Evolutionary conservation across 2,797 vertebrate species (phyloP), one percentile per base, ranked within the genome.

Genomic region (Sebastes flavidus): DNA sequence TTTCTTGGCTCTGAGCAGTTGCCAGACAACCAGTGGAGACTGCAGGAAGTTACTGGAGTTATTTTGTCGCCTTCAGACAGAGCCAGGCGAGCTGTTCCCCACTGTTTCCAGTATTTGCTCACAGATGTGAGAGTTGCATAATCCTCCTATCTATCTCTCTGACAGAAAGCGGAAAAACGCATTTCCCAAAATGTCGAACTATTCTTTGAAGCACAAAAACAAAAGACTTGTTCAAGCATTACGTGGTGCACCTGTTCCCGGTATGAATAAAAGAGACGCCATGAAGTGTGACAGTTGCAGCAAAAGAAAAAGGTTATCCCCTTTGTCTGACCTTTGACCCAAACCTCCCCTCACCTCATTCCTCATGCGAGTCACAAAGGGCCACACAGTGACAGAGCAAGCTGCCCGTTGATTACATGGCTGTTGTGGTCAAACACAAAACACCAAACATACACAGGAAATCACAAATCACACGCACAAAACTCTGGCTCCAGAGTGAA

Each of bases 251-350:
- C 69, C 77, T 84, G 85, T 65, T 83, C 42, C 32, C 59, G 8
- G 13, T 18, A 10, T 46, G n/a, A 72, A 65, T 22, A 9, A 61
- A 85, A 70, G 29, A 77, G 38, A 22, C 27, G 27, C 65, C 55
- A 27, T 3, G 16, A 67, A 77, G 70, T 67, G 80, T 65, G 73
- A 83, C 77, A 83, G 84, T 85, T 86, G 81, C 69, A 49, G 24
- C 32, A 22, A 74, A 66, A 72, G 76, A 78, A 86, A 3, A 81
- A 54, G 75, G 32, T 85, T 71, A n/a, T 55, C 65, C 66, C 72
- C 74, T 62, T 65, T 66, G 65, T 27, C n/a, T 67, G 82, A 89
- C 80, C 87, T 90, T 79, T 91, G 89, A 90, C 90, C 87, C 78
- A 0, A n/a, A 38, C 77, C 78, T 71, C 63, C 66, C 66, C n/a